phyloP scores from a whole-genome alignment of 2,797 vertebrate species.

The Chromis chromis region DNA sequence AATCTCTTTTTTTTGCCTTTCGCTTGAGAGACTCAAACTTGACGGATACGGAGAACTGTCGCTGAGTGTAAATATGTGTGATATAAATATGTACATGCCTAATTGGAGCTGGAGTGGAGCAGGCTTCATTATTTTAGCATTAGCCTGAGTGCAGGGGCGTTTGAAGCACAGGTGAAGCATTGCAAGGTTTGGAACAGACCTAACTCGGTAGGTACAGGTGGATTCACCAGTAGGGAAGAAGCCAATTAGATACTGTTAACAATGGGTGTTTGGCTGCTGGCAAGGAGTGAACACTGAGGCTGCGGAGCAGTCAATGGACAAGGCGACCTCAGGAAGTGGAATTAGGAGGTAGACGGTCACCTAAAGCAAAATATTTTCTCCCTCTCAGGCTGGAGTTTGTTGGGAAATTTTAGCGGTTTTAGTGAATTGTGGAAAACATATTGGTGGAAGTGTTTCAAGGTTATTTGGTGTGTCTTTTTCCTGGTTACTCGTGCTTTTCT shows the following conservation, averaged over 20 bases:
- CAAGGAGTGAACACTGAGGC: conserved; percentile 53
- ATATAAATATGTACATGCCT: conserved; percentile 74
- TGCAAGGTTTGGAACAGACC: conserved; percentile 75
- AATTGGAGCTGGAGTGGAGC: conserved; percentile 69
- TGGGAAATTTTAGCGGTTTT: conserved; percentile 1
- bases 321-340: conserved; percentile 70
- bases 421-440: not conserved
- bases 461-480: not conserved
- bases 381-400: conserved; percentile 4
- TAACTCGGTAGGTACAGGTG: conserved; percentile 84
- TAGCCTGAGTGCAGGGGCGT: conserved; percentile 72
- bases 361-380: conserved; percentile 17
- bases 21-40: conserved; percentile 60
- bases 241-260: conserved; percentile 85
- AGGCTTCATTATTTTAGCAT: conserved; percentile 84
- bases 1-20: conserved; percentile 72
- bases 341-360: conserved; percentile 37
- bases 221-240: conserved; percentile 82
- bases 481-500: not conserved
- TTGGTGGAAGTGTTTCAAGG: not conserved
- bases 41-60: conserved; percentile 71
- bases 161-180: conserved; percentile 69
- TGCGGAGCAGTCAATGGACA: conserved; percentile 61
- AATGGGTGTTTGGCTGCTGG: conserved; percentile 82
- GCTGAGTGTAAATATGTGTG: conserved; percentile 73